Percentiles rank a stretch among this genome's conserved stretches.
These are phyloP conservation scores for Psophia crepitans DNA, from an alignment of 2,113 vertebrate genomes.

Conservation along the genomic window DNA sequence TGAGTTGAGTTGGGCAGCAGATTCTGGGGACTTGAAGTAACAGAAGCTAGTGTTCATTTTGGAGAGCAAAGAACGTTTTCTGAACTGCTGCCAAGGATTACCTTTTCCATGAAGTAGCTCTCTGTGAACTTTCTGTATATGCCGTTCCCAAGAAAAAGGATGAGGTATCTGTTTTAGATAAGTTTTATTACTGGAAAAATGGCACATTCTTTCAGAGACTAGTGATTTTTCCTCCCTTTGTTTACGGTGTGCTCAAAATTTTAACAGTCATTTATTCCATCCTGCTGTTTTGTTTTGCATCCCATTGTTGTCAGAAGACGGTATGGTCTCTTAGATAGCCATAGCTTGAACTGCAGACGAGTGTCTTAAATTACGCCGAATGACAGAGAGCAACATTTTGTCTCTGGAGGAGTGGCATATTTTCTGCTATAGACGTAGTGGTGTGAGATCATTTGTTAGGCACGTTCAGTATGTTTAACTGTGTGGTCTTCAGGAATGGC, in stretches of 20 bases:
- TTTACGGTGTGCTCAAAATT: background rate
- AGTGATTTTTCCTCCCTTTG: background rate
- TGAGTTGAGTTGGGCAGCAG: background rate
- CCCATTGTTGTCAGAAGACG: background rate
- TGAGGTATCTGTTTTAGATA: background rate
- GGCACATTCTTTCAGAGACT: background rate
- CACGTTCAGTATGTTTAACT: background rate
- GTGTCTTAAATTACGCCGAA: background rate
- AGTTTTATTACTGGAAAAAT: background rate
- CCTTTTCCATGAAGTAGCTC: background rate
- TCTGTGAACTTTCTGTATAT: background rate
- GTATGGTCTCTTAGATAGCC: background rate
- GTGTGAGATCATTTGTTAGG: background rate
- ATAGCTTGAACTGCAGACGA: background rate
- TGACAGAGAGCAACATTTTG: background rate
- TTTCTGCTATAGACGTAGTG: background rate
- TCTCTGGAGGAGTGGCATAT: background rate
- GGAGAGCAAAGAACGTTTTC: background rate
- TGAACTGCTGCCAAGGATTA: background rate
- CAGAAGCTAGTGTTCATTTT: background rate
- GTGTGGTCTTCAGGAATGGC: constrained; percentile 11
- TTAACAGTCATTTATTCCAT: background rate
- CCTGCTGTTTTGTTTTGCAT: background rate
- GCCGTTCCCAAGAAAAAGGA: background rate
- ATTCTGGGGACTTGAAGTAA: background rate